Conservation (phyloP, 92 coral and sea anemone genomes). For the Diadumene lineata region DNA sequence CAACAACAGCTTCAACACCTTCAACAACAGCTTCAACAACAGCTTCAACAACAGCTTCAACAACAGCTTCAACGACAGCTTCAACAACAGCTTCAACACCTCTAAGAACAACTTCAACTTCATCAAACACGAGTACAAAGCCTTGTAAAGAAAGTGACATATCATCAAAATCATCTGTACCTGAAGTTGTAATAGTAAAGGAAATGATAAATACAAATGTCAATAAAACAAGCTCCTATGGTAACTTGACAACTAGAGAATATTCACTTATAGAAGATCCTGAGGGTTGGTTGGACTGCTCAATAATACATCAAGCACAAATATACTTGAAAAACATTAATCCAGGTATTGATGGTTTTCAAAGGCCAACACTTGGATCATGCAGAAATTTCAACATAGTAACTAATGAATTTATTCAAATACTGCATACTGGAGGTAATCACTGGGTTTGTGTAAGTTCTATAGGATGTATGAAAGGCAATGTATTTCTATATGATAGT, state of each 20-base stretch:
- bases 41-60: not conserved
- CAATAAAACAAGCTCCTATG: conserved; percentile 39
- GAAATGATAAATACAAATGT: conserved; percentile 28
- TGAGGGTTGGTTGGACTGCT: conserved; percentile 61
- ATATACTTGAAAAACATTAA: conserved; percentile 37
- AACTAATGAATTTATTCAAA: conserved; percentile 53
- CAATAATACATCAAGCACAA: conserved; percentile 63
- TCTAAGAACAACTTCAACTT: not conserved
- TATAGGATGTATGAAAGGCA: conserved; percentile 35
- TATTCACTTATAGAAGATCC: conserved; percentile 43
- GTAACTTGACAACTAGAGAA: conserved; percentile 33
- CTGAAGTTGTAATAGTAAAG: conserved; percentile 24
- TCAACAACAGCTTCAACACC: not conserved
- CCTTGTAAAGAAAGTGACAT: not conserved
- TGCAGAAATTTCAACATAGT: conserved; percentile 42
- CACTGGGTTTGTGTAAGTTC: conserved; percentile 72
- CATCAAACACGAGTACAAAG: not conserved
- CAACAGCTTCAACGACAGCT: not conserved
- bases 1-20: not conserved
- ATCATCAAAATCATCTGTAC: not conserved
- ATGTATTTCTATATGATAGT: conserved; percentile 57
- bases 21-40: not conserved
- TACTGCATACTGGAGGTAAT: conserved; percentile 49
- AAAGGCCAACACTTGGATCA: conserved; percentile 69
- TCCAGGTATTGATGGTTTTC: conserved; percentile 64